These are phyloP conservation scores for Eulemur rubriventer DNA, from an alignment of 2,797 vertebrate species.

Conservation along the genomic window DNA sequence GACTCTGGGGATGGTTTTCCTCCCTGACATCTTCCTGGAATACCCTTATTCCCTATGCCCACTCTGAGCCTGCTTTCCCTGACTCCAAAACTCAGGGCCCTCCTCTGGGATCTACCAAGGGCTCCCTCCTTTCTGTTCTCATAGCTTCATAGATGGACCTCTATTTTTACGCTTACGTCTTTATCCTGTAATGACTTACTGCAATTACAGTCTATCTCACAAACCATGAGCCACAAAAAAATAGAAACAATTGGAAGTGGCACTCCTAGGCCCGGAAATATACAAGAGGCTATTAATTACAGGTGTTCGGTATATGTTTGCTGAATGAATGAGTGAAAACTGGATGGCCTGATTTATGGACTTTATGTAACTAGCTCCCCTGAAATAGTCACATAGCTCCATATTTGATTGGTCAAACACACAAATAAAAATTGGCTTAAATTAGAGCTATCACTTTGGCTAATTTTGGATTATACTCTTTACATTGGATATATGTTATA, in stretches of 20 bases:
- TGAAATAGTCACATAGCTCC: background rate
- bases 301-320: background rate
- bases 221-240: background rate
- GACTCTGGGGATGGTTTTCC: background rate
- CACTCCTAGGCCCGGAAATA: background rate
- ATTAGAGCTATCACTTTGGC: background rate
- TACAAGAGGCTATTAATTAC: background rate
- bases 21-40: background rate
- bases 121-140: background rate
- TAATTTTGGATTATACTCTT: background rate
- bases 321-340: background rate
- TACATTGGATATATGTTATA: background rate
- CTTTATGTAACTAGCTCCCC: background rate
- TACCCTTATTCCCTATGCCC: too few species aligned
- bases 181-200: background rate
- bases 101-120: background rate
- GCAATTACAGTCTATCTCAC: background rate
- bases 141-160: background rate
- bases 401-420: background rate
- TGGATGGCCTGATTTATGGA: background rate
- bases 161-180: background rate
- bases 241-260: background rate
- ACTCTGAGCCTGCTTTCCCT: background rate
- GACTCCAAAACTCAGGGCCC: background rate
- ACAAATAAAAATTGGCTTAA: background rate